These are phyloP conservation scores for Hippocampus abdominalis DNA, from an alignment of 2,113 vertebrate species.

Conservation along the genomic window DNA sequence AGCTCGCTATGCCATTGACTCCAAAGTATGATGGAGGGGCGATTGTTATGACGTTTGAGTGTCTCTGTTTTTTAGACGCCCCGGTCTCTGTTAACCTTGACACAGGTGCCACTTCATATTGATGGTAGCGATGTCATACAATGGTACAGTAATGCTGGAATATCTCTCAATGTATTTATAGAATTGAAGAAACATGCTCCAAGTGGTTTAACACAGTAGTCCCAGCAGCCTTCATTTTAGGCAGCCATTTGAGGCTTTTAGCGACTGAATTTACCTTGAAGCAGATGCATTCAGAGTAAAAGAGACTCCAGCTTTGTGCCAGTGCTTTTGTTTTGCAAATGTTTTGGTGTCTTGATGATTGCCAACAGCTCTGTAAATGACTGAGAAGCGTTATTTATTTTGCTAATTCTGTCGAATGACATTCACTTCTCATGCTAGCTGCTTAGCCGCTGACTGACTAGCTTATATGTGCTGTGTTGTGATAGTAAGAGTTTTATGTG, in stretches of 20 bases:
- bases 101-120: conserved; percentile 8
- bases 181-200: not conserved
- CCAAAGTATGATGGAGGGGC: conserved; percentile 57
- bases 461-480: not conserved
- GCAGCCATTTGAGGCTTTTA: not conserved
- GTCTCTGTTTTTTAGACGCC: conserved; percentile 31
- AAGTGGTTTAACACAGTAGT: not conserved
- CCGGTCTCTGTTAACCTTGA: conserved; percentile 49
- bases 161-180: too few species aligned
- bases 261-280: not conserved
- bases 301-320: too few species aligned
- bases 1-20: conserved; percentile 58
- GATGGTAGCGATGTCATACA: not conserved
- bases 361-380: not conserved
- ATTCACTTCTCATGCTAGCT: not conserved
- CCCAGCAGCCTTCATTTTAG: too few species aligned
- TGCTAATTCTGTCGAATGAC: not conserved
- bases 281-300: too few species aligned
- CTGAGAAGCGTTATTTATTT: not conserved
- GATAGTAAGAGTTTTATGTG: not conserved
- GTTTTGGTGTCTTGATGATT: not conserved
- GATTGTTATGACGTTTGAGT: conserved; percentile 63
- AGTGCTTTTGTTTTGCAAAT: not conserved
- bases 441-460: not conserved
- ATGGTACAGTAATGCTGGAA: not conserved